Base-by-base conservation (phyloP, 2,888 invertebrate genomes). In the Stenolophus ochropezus region DNA sequence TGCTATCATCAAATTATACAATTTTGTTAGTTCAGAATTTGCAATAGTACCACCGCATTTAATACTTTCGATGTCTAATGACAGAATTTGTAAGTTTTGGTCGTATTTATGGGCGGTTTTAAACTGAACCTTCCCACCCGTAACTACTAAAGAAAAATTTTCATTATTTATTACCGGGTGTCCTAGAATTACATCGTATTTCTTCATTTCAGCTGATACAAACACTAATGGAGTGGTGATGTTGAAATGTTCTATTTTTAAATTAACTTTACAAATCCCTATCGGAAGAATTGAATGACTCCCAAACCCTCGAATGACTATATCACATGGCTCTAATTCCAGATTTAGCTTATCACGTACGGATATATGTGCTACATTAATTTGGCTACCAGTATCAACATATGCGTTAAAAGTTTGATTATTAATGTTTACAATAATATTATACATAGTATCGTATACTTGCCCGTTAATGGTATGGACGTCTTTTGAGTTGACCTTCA, bases 361-460 rank as follows among this genome's bases (percentile, higher is more conserved):
- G 0, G 18, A 0, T 56, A 1, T 56, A 56, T 20, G 16, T 2
- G 20, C 53, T 2, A 56, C 53, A 56, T 56, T 56, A 18, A 56
- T 20, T 56, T 56, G 20, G 4, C 20, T 56, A 18, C 53, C 53
- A 0, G 53, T 56, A 20, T 56, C 49, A 6, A 33, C 0, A 49
- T 49, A 49, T 16, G n/a, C 49, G 4, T 14, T 16, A 16, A 49
- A 1, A 49, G 8, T 49, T 49, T 49, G 49, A 49, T 49, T 16
- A 49, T 49, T 49, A 49, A 49, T 49, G 4, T 11, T 49, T 4
- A 49, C 49, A 69, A n/a, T n/a, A n/a, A n/a, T n/a, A n/a, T n/a
- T 69, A 82, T 81, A 81, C 53, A 42, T 51, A 82, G 16, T 5
- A 82, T 82, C n/a, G n/a, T n/a, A n/a, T n/a, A n/a, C n/a, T n/a